Evolutionary conservation across 2,113 vertebrate species (phyloP), one percentile per base, ranked within the genome.

Genomic region (Oenanthe oenanthe): DNA sequence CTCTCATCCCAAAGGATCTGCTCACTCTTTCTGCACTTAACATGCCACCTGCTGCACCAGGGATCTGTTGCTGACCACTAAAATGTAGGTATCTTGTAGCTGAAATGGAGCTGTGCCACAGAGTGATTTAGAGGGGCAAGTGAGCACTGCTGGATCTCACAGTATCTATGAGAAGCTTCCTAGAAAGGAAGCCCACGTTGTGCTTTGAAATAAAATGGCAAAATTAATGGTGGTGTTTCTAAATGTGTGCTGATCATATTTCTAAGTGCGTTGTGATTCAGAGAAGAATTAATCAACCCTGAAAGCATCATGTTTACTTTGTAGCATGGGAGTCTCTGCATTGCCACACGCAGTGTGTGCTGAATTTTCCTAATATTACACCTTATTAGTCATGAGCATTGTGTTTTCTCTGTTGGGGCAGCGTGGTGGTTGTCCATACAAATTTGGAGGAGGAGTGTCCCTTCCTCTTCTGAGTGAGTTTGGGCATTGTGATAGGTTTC

Each of bases 1-100:
- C 70, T 85, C 56, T 73, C 77, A 62, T 95, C 80, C 81, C 66
- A 57, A 5, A 83, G 82, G 81, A 81, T 92, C 92, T 88, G 42
- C 78, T 88, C 31, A 0, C 16, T 8, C 77, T 85, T 70, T 85
- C 66, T 42, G 1, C 13, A 2, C 82, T 86, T 63, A 20, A 87
- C 84, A 75, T 65, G 76, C 82, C 74, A 70, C 53, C 72, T 93
- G 13, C 67, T 89, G 65, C 65, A 12, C 48, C 62, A 50, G 70
- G 32, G 81, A 47, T 85, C 71, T 88, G 57, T 54, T 91, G 53
- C 73, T 85, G 93, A 70, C 81, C 85, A 51, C 0, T 4, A 63
- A 89, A 88, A 62, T 38, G 32, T 65, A 31, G 87, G 34, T 61
- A 15, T 26, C 71, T 88, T 29, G 22, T 51, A 47, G 36, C 8